phyloP scores from a whole-genome alignment of 2,797 vertebrate species.

The Sebastes itinus region DNA sequence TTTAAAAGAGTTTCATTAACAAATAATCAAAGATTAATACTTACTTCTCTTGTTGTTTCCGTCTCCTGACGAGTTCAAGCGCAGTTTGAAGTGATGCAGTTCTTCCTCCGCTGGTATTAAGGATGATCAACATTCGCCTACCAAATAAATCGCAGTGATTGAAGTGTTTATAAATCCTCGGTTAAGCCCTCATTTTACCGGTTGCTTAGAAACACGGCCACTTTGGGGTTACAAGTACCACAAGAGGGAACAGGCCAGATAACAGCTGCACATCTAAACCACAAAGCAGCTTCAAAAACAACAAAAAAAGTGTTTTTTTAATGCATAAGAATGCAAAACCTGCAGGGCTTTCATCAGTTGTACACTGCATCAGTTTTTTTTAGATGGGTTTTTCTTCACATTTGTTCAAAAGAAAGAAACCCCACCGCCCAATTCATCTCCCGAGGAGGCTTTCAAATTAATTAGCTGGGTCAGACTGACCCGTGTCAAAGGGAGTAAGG shows the following conservation, averaged over 20 bases:
- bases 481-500: slow-evolving; percentile 60
- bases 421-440: slow-evolving; percentile 63
- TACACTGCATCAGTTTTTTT: slow-evolving; percentile 21
- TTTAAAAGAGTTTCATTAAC: not conserved
- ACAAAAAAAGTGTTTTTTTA: slow-evolving; percentile 18
- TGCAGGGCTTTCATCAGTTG: slow-evolving; percentile 35
- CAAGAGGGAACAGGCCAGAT: slow-evolving; percentile 38
- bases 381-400: slow-evolving; percentile 49
- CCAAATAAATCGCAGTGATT: slow-evolving; percentile 80
- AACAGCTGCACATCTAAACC: slow-evolving; percentile 32
- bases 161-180: slow-evolving; percentile 88
- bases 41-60: slow-evolving; percentile 41
- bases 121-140: slow-evolving; percentile 58
- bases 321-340: slow-evolving; percentile 24
- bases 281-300: slow-evolving; percentile 25
- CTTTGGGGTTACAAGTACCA: slow-evolving; percentile 80
- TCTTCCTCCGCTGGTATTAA: slow-evolving; percentile 40
- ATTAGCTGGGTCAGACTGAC: slow-evolving; percentile 82
- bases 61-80: not conserved
- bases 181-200: slow-evolving; percentile 86
- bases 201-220: slow-evolving; percentile 91
- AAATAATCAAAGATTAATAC: slow-evolving; percentile 1
- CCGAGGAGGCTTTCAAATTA: slow-evolving; percentile 71
- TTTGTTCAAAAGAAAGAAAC: slow-evolving; percentile 59
- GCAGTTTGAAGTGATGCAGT: slow-evolving; percentile 31